These are phyloP conservation scores for Drosophila putrida DNA, from an alignment of 2,888 invertebrate genomes.

Conservation along the genomic window DNA sequence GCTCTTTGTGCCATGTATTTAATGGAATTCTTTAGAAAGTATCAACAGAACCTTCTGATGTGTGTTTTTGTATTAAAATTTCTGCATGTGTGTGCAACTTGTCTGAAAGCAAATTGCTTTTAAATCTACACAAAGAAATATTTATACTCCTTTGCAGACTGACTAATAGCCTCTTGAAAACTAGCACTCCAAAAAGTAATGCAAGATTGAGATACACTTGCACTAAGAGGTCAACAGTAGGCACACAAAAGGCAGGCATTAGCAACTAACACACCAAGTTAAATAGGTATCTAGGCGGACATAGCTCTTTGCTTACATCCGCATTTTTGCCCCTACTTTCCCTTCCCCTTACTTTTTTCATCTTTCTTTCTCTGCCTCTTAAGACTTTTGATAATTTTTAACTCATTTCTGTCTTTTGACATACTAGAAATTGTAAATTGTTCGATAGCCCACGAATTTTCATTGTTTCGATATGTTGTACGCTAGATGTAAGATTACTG, in stretches of 20 bases:
- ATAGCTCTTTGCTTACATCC: conserved; percentile 4
- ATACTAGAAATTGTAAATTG: too few species aligned
- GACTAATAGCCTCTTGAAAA: conserved; percentile 67
- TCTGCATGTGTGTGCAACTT: conserved; percentile 11
- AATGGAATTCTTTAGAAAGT: conserved; percentile 60
- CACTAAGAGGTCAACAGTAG: conserved; percentile 23
- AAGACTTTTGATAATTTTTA: neutral
- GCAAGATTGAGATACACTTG: conserved; percentile 13
- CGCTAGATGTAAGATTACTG: too few species aligned
- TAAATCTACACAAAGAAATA: conserved; percentile 71
- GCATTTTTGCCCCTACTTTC: neutral
- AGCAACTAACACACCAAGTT: conserved; percentile 1
- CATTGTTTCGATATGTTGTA: too few species aligned
- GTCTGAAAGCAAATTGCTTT: conserved; percentile 65
- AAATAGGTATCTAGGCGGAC: conserved; percentile 8
- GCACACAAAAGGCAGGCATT: conserved; percentile 11
- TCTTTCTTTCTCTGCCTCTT: neutral
- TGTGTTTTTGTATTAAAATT: conserved; percentile 13
- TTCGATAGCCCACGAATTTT: too few species aligned
- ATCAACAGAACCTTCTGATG: conserved; percentile 28
- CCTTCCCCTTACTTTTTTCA: conserved; percentile 2
- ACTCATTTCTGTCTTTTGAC: neutral
- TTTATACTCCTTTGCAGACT: conserved; percentile 51
- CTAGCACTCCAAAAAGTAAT: conserved; percentile 60
- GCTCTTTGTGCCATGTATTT: conserved; percentile 51